Conservation (phyloP, 2,797 vertebrate genomes). For the Manis crassicaudata region DNA sequence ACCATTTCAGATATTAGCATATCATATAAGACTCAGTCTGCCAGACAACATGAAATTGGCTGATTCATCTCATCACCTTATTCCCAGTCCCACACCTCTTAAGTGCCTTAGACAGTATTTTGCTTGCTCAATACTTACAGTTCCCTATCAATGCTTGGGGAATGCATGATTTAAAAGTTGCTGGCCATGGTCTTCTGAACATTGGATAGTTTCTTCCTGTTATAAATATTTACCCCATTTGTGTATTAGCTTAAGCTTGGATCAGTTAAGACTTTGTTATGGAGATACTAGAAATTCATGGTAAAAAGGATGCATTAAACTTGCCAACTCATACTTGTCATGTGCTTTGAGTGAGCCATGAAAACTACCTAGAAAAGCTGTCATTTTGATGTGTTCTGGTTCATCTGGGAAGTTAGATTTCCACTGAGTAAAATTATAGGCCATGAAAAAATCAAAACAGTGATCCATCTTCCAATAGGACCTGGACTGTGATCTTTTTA, state of each 20-base stretch:
- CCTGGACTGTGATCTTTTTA: neutral
- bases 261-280: neutral
- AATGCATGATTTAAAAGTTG: neutral
- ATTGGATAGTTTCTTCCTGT: neutral
- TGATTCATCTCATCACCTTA: neutral
- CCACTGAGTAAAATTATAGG: conserved; percentile 47
- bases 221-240: neutral
- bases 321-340: neutral
- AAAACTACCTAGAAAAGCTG: conserved; percentile 31
- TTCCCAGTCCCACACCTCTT: neutral
- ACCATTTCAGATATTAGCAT: neutral
- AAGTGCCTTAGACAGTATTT: neutral
- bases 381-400: conserved; percentile 28
- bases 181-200: neutral
- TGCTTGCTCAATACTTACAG: neutral
- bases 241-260: neutral
- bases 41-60: neutral
- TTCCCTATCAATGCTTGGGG: neutral
- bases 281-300: conserved; percentile 3
- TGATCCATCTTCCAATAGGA: neutral
- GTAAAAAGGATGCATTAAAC: neutral
- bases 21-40: neutral
- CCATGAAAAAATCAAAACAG: conserved; percentile 45
- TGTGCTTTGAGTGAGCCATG: neutral
- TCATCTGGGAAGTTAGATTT: conserved; percentile 53